Evolutionary conservation across 2,888 invertebrate species (phyloP), one percentile per base, ranked within the genome.

Genomic region (Caenorhabditis zanzibari): DNA sequence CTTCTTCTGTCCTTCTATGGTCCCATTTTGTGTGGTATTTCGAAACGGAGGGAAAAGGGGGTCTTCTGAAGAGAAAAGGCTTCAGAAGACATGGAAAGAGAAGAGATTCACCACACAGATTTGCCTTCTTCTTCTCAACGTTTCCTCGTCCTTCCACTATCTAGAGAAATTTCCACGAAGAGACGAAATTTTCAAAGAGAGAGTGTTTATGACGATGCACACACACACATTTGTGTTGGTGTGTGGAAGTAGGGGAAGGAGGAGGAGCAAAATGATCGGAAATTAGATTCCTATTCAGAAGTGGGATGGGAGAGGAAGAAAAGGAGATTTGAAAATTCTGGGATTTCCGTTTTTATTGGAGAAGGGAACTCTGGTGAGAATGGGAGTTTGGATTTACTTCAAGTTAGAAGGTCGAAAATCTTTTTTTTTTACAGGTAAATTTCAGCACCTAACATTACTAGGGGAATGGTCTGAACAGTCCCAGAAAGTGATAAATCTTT

Each of bases 101-200:
- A 12, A 38, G 49, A 66, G 54, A 68, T 68, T 68, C 68, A 54
- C 52, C 52, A 58, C 71, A 56, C 58, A 59, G 71, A 71, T 56
- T 59, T 38, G 24, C 38, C 52, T 52, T 44, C 28, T 28, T 19
- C 38, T 54, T n/a, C 54, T 22, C 1, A 41, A n/a, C 44, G 44
- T 64, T 69, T 26, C 28, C 26, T 5, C 12, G 5, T 2, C 14
- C 12, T 22, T 22, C 52, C 12, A 4, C 52, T 54, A n/a, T 54
- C 24, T 47, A n/a, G n/a, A n/a, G n/a, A n/a, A n/a, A n/a, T n/a
- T 19, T 47, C 19, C 47, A 6, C n/a, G 3, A 19, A 19, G 5
- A 6, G 7, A 19, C 19, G 38, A 47, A 47, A n/a, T 1, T 47
- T 28, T 64, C 49, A 4, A 6, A 26, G 44, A 1, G 44, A 26